Evolutionary conservation across 2,888 invertebrate species (phyloP).

Genomic region (Laothoe populi): DNA sequence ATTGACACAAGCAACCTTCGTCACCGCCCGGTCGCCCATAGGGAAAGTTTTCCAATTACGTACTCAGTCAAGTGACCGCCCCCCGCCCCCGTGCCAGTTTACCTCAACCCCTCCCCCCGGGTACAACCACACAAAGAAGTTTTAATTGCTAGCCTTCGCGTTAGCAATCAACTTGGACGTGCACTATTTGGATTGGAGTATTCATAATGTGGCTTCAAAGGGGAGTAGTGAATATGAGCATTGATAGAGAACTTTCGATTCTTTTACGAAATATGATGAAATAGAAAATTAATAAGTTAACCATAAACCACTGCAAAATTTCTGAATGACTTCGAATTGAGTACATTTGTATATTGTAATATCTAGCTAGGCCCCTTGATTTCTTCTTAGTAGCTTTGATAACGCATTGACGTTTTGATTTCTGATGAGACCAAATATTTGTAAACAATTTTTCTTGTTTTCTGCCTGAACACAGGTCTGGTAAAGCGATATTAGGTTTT

Average conservation of each 20-base stretch:
- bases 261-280: constrained; percentile 2
- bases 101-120: constrained; percentile 40
- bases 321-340: too few relatives aligned
- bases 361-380: too few relatives aligned
- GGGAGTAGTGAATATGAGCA: constrained; percentile 10
- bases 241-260: constrained; percentile 6
- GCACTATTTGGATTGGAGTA: constrained; percentile 66
- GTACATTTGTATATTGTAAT: too few relatives aligned
- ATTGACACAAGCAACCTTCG: constrained; percentile 72
- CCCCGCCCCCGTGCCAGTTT: constrained; percentile 43
- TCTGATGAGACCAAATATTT: too few relatives aligned
- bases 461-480: too few relatives aligned
- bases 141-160: constrained; percentile 81
- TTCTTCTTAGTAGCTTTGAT: too few relatives aligned
- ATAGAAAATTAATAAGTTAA: too few relatives aligned
- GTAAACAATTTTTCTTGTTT: too few relatives aligned
- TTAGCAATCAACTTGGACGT: constrained; percentile 65
- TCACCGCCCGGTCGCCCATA: constrained; percentile 40
- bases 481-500: too few relatives aligned
- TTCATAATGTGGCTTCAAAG: constrained; percentile 29
- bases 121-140: constrained; percentile 77
- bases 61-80: constrained; percentile 76
- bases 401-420: too few relatives aligned
- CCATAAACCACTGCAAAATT: too few relatives aligned
- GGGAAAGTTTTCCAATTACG: constrained; percentile 62